These are phyloP conservation scores for Altica lythri DNA, from an alignment of 2,888 invertebrate species.

Conservation along the genomic window DNA sequence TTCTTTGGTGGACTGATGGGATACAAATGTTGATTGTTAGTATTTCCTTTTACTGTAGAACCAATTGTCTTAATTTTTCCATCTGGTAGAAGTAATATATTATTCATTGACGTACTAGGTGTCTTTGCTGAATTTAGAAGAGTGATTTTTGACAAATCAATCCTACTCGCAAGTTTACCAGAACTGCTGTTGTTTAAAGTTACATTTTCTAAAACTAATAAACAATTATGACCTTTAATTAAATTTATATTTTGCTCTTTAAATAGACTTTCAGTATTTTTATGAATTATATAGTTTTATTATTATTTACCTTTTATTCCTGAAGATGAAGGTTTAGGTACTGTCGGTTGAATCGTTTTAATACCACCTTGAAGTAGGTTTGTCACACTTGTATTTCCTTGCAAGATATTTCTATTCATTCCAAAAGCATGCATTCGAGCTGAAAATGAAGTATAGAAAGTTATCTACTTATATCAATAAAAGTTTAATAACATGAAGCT, in stretches of 20 bases:
- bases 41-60: slow-evolving; percentile 32
- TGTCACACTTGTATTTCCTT: slow-evolving; percentile 43
- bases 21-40: slow-evolving; percentile 39
- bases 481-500: slow-evolving; percentile 1
- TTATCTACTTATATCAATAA: no score
- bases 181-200: slow-evolving; percentile 45
- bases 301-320: slow-evolving; percentile 51
- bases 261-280: no score
- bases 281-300: no score
- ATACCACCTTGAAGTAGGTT: slow-evolving; percentile 49
- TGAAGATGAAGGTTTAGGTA: slow-evolving; percentile 40
- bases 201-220: slow-evolving; percentile 56
- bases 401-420: slow-evolving; percentile 42
- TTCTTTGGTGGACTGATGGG: slow-evolving; percentile 34
- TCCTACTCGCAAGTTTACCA: slow-evolving; percentile 46
- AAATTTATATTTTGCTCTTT: no score
- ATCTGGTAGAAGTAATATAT: slow-evolving; percentile 53
- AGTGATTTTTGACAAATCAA: slow-evolving; percentile 52
- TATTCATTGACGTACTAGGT: slow-evolving; percentile 40
- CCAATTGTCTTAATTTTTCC: slow-evolving; percentile 48
- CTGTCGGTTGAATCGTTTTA: slow-evolving; percentile 45
- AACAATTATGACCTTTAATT: no score
- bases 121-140: slow-evolving; percentile 45
- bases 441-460: no score
- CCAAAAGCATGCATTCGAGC: slow-evolving; percentile 46